phyloP scores from a whole-genome alignment of 2,888 invertebrate species.

The Cynaeus angustus region DNA sequence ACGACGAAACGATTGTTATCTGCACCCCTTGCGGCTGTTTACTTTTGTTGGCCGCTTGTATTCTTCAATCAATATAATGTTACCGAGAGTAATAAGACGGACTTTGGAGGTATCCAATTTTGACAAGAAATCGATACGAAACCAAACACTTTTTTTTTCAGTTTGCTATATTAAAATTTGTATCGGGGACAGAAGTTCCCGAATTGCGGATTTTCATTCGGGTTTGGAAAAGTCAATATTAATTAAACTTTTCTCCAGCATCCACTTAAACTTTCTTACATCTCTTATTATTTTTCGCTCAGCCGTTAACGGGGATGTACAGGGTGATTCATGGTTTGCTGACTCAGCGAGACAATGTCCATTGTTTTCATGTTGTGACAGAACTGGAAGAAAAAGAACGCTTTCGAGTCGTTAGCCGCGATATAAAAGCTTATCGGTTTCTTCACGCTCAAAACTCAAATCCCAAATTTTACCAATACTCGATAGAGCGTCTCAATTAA shows the following conservation, averaged over 20 bases:
- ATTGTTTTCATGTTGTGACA: no score
- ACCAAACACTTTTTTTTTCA: not conserved
- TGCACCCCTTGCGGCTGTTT: slow-evolving; percentile 46
- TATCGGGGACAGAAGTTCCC: not conserved
- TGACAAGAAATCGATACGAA: slow-evolving; percentile 19
- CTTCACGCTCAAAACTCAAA: no score
- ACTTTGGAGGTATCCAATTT: slow-evolving; percentile 11
- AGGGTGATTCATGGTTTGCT: not conserved
- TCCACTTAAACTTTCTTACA: slow-evolving; percentile 23
- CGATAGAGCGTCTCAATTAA: no score
- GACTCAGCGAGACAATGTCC: no score
- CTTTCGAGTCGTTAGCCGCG: no score
- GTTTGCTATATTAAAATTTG: slow-evolving; percentile 26
- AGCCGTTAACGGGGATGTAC: not conserved
- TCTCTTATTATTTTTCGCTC: slow-evolving; percentile 21
- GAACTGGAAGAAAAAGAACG: no score
- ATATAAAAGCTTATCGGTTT: no score
- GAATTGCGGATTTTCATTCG: slow-evolving; percentile 26
- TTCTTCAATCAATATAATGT: slow-evolving; percentile 41
- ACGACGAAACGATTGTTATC: slow-evolving; percentile 43
- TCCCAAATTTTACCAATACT: no score
- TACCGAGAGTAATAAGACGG: slow-evolving; percentile 37
- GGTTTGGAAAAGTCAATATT: slow-evolving; percentile 36
- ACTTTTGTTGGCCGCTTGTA: slow-evolving; percentile 35
- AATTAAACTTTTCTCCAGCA: slow-evolving; percentile 36